phyloP scores from a whole-genome alignment of 2,888 invertebrate species.

The Subacronicta megacephala region DNA sequence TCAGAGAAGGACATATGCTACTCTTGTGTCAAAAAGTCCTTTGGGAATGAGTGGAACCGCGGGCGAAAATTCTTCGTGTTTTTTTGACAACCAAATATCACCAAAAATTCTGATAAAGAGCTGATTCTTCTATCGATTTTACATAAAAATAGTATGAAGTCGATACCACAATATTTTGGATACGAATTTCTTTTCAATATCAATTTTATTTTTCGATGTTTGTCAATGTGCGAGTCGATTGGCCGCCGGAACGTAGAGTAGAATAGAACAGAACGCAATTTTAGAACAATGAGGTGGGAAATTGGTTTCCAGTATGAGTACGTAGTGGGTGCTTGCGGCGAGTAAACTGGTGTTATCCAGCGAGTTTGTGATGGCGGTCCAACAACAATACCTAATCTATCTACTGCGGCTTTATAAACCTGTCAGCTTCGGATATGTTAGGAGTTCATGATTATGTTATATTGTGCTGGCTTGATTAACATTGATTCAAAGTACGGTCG shows the following conservation, averaged over 20 bases:
- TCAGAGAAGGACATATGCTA: too few species aligned
- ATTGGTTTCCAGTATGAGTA: conserved; percentile 74
- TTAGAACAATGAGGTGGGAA: conserved; percentile 83
- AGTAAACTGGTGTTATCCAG: conserved; percentile 39
- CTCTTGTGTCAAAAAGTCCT: too few species aligned
- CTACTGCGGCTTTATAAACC: conserved; percentile 42
- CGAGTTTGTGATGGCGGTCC: conserved; percentile 36
- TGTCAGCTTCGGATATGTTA: conserved; percentile 31
- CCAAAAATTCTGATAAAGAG: too few species aligned
- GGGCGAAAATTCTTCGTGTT: too few species aligned
- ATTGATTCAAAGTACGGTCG: not conserved
- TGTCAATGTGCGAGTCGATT: conserved; percentile 68
- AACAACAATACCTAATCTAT: conserved; percentile 48
- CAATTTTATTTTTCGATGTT: conserved; percentile 69
- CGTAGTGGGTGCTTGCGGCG: conserved; percentile 49
- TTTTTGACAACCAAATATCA: too few species aligned
- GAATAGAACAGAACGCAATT: conserved; percentile 73
- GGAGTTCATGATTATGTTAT: conserved; percentile 14
- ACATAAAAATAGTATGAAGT: conserved; percentile 18
- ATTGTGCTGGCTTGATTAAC: not conserved
- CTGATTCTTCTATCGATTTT: conserved; percentile 4
- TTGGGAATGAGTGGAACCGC: too few species aligned
- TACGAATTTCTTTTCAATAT: conserved; percentile 48
- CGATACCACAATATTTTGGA: conserved; percentile 31
- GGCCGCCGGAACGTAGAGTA: conserved; percentile 63